Conservation (phyloP, 2,113 vertebrate genomes). For the Cyanocitta stelleri region DNA sequence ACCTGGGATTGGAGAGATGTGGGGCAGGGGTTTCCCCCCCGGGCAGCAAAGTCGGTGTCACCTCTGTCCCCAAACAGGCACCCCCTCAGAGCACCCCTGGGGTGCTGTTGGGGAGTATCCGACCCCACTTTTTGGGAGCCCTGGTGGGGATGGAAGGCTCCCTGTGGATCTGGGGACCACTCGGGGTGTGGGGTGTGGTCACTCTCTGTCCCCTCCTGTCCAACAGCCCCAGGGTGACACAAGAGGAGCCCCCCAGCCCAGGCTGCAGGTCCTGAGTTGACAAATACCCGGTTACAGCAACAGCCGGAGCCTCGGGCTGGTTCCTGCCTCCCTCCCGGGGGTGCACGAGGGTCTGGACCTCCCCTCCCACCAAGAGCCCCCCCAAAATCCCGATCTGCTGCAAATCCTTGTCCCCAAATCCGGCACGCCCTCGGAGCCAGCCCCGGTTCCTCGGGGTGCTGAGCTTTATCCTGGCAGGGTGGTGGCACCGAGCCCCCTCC, state of each 20-base stretch:
- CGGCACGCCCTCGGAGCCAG: background rate
- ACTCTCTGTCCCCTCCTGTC: background rate
- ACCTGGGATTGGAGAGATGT: too few species aligned
- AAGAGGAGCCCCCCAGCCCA: background rate
- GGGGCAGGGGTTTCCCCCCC: background rate
- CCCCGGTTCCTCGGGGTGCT: background rate
- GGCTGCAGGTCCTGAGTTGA: fast-evolving
- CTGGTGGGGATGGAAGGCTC: too few species aligned
- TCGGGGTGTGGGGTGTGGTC: background rate
- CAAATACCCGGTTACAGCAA: background rate
- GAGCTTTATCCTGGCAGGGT: background rate
- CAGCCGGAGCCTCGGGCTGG: fast-evolving
- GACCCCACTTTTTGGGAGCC: background rate
- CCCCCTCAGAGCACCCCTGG: background rate
- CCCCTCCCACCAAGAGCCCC: background rate
- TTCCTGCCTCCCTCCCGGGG: background rate
- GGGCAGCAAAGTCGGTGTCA: background rate
- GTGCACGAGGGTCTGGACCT: background rate
- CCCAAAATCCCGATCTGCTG: background rate
- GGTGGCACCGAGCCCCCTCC: background rate
- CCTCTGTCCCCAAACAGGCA: background rate
- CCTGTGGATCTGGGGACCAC: background rate
- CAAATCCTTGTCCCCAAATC: background rate
- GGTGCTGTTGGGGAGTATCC: background rate
- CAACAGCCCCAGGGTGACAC: background rate